Base-by-base conservation (phyloP, 2,888 invertebrate genomes). In the Epinotia demarniana region DNA sequence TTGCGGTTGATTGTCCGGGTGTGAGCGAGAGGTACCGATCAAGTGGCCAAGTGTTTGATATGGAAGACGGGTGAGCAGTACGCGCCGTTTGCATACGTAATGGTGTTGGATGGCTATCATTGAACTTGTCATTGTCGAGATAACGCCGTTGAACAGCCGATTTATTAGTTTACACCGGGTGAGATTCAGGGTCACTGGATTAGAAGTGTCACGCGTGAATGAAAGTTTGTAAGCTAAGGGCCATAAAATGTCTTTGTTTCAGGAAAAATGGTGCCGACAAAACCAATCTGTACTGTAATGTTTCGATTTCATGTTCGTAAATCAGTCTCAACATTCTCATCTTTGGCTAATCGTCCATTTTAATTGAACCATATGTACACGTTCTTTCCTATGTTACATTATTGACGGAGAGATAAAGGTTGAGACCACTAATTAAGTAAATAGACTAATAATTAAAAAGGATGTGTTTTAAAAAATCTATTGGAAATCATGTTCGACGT, bases 41-140 rank as follows among this genome's bases (percentile, higher is more conserved):
- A 84, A 85, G 84, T 83, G 83, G 81, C 80, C 66, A 85, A 81
- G 85, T 90, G 87, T 85, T 93, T 94, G 87, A 84, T 92, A 93
- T 93, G 93, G 90, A 87, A 80, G 89, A 88, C 86, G 85, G 88
- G 83, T 87, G 82, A 82, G 78, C 55, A 76, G 84, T 81, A 85
- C 84, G 88, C 89, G 87, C 85, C 77, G 80, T 80, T 84, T 86
- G 93, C 89, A 94, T 94, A 89, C 91, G 71, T 86, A 90, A 91
- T 90, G 72, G 80, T 78, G 78, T 80, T 83, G 83, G 87, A 85
- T 83, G 81, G 86, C 87, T 89, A 89, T 89, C 90, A 91, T 90
- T 92, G 92, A 92, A 92, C 92, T 93, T 91, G 90, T 84, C 79
- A 77, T 82, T 85, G 83, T 74, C 78, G 88, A 92, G 92, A 92